phyloP scores from a whole-genome alignment of 1,140 invertebrate species.

The Harpegnathos saltator region DNA sequence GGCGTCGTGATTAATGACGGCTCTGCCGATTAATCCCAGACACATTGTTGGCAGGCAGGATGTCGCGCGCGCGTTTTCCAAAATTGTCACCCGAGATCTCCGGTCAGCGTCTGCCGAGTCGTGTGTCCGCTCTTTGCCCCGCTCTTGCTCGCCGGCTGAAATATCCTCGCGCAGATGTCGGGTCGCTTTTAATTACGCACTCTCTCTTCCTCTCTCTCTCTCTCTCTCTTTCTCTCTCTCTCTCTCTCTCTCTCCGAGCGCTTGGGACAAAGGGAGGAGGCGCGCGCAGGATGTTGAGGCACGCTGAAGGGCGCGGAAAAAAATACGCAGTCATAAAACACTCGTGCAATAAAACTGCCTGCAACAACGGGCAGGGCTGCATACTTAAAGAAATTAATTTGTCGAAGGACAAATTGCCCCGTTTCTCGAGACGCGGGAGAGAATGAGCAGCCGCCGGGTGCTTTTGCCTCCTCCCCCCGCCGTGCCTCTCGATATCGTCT shows the following conservation, averaged over 20 bases:
- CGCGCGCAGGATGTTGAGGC: constrained; percentile 33
- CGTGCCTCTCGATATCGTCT: constrained; percentile 6
- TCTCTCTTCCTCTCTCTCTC: too few species aligned
- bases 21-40: constrained; percentile 16
- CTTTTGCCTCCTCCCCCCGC: constrained; percentile 49
- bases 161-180: constrained; percentile 67
- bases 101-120: too few species aligned
- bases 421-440: constrained; percentile 59
- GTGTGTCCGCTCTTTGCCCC: not conserved
- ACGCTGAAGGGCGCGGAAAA: constrained; percentile 59
- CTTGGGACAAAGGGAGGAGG: not conserved
- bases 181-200: constrained; percentile 74
- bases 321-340: constrained; percentile 73
- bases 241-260: not conserved
- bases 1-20: constrained; percentile 41
- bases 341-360: constrained; percentile 76
- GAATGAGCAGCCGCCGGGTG: not conserved
- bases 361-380: constrained; percentile 65
- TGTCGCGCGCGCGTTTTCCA: constrained; percentile 17
- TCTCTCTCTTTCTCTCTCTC: constrained; percentile 31
- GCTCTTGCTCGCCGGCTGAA: constrained; percentile 50
- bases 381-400: constrained; percentile 82
- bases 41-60: too few species aligned
- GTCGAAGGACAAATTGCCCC: constrained; percentile 80
- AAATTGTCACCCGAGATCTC: constrained; percentile 18